phyloP scores from a whole-genome alignment of 2,113 vertebrate genomes.

The Periophthalmus modestus region DNA sequence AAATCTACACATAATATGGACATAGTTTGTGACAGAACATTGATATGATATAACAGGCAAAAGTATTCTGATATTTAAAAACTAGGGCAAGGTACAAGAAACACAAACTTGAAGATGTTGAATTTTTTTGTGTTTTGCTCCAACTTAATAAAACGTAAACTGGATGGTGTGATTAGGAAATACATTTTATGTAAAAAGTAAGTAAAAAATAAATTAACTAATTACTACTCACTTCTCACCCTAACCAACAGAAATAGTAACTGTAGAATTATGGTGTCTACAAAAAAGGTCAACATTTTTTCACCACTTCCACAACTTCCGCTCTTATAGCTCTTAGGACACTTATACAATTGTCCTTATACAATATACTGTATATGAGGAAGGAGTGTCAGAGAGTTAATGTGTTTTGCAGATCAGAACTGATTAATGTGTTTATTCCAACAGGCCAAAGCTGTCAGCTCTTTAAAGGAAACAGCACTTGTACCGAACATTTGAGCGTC shows the following conservation, averaged over 20 bases:
- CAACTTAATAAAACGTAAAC: background rate
- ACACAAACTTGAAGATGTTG: background rate
- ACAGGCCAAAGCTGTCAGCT: conserved; percentile 18
- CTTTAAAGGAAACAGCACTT: conserved; percentile 14
- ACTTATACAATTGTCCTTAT: background rate
- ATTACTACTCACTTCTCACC: too few species aligned
- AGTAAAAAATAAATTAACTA: too few species aligned
- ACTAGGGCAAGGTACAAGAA: background rate
- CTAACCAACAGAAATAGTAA: too few species aligned
- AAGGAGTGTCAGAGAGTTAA: background rate
- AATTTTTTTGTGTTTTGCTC: background rate
- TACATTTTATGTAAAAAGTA: too few species aligned
- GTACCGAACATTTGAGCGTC: too few species aligned
- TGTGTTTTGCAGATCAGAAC: conserved; percentile 14
- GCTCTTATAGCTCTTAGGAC: background rate
- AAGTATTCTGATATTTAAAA: too few species aligned
- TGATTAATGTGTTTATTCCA: conserved; percentile 27
- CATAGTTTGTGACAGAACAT: too few species aligned
- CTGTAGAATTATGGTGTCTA: background rate
- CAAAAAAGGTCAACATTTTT: background rate
- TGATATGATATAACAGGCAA: too few species aligned
- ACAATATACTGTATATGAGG: background rate
- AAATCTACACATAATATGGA: too few species aligned
- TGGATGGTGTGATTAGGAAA: too few species aligned
- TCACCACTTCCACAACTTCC: background rate